A percentile compares a stretch with the other conserved stretches of the same genome.
phyloP scores from a whole-genome alignment of 2,888 invertebrate genomes.

The Phrixothrix hirtus region DNA sequence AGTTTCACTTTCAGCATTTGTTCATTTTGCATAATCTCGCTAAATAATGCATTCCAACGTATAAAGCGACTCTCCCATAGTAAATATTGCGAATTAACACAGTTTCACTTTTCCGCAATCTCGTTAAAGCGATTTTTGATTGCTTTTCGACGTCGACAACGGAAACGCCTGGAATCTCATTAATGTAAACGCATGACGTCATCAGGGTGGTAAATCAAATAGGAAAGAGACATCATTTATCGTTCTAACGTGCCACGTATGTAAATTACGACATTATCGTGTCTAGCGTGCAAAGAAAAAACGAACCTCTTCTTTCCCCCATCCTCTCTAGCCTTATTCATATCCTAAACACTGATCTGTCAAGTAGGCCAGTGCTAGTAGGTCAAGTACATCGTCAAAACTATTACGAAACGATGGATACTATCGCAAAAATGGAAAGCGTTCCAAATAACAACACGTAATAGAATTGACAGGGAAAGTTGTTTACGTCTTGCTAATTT shows the following conservation, averaged over 20 bases:
- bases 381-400: slow-evolving; percentile 51
- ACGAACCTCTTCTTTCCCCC: no score
- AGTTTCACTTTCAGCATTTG: slow-evolving; percentile 53
- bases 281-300: slow-evolving; percentile 33
- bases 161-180: no score
- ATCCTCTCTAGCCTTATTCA: slow-evolving; percentile 26
- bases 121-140: not conserved
- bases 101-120: slow-evolving; percentile 7
- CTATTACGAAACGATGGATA: slow-evolving; percentile 46
- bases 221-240: slow-evolving; percentile 1
- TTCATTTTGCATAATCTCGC: slow-evolving; percentile 48
- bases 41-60: slow-evolving; percentile 17
- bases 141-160: no score
- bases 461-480: slow-evolving; percentile 23
- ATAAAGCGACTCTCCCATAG: slow-evolving; percentile 13
- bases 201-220: no score
- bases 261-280: slow-evolving; percentile 30
- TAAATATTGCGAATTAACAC: slow-evolving; percentile 7
- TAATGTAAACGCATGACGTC: no score
- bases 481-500: slow-evolving; percentile 17
- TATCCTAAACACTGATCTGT: slow-evolving; percentile 30
- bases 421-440: slow-evolving; percentile 52
- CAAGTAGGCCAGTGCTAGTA: slow-evolving; percentile 54
- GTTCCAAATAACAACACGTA: slow-evolving; percentile 39
- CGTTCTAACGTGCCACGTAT: slow-evolving; percentile 23